Evolutionary conservation across 1,140 invertebrate genomes (phyloP).

Genomic region (Pseudachorutes palmiensis): DNA sequence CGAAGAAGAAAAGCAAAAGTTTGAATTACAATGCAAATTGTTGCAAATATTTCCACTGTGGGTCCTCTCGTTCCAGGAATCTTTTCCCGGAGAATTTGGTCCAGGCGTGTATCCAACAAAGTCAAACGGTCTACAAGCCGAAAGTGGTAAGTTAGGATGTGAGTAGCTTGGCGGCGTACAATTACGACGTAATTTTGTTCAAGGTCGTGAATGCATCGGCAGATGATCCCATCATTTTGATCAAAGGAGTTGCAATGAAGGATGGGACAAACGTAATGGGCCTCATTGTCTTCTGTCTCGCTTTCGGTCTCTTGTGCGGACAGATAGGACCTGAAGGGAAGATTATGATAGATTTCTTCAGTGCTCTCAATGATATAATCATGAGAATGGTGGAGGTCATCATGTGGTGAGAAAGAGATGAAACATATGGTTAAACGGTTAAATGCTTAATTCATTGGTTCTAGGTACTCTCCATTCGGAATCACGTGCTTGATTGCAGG

Average conservation of each 20-base stretch:
- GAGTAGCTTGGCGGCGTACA: too few relatives aligned
- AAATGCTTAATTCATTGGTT: slow-evolving; percentile 42
- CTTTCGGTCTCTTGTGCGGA: slow-evolving; percentile 51
- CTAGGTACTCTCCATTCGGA: slow-evolving; percentile 56
- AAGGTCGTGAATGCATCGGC: neutral
- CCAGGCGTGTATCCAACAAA: slow-evolving; percentile 55
- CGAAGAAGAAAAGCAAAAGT: too few relatives aligned
- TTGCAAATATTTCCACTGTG: too few relatives aligned
- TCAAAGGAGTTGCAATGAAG: slow-evolving; percentile 43
- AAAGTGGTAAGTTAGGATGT: slow-evolving; percentile 16
- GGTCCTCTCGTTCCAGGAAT: too few relatives aligned
- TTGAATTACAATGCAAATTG: too few relatives aligned
- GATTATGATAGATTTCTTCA: slow-evolving; percentile 52
- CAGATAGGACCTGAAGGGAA: slow-evolving; percentile 49
- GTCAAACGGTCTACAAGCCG: slow-evolving; percentile 42
- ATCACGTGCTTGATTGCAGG: slow-evolving; percentile 59
- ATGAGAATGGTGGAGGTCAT: slow-evolving; percentile 53
- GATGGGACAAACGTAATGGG: slow-evolving; percentile 52
- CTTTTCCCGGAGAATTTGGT: slow-evolving; percentile 71
- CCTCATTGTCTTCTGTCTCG: slow-evolving; percentile 53
- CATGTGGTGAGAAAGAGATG: slow-evolving; percentile 46
- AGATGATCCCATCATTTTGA: neutral
- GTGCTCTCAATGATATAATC: slow-evolving; percentile 51
- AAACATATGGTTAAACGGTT: slow-evolving; percentile 7
- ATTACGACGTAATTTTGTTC: too few relatives aligned